phyloP scores from a whole-genome alignment of 2,113 vertebrate species.

The Lepus americanus region DNA sequence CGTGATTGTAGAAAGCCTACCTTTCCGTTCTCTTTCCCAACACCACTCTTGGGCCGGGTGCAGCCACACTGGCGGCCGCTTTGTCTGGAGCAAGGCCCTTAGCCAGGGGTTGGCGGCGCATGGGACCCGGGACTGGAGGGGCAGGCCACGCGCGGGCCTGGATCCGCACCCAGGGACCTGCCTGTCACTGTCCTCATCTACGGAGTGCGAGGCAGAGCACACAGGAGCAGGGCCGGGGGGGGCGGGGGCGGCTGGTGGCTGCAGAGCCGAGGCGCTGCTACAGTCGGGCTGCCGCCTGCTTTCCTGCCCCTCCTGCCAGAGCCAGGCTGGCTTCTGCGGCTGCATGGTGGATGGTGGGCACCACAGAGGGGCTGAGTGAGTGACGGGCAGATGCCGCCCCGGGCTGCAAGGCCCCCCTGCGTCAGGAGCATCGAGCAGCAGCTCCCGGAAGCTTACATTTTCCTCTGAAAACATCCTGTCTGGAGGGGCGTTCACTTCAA shows the following conservation, averaged over 20 bases:
- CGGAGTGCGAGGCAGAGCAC: not conserved
- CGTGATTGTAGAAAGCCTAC: too few species aligned
- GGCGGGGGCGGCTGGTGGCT: not conserved
- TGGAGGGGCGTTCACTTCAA: constrained; percentile 86
- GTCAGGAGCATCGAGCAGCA: constrained; percentile 31
- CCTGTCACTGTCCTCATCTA: not conserved
- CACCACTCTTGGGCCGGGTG: not conserved
- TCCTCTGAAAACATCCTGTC: constrained; percentile 90
- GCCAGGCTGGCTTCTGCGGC: not conserved
- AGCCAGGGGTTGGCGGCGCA: not conserved
- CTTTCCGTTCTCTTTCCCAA: too few species aligned
- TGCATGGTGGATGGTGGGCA: rapidly evolving
- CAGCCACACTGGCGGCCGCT: not conserved
- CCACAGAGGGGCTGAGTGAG: not conserved
- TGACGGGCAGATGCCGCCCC: not conserved
- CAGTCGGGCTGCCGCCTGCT: not conserved
- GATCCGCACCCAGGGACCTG: too few species aligned
- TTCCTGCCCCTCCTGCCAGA: not conserved
- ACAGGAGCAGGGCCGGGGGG: not conserved
- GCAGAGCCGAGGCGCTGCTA: too few species aligned
- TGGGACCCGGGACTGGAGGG: not conserved
- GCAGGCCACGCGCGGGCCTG: not conserved
- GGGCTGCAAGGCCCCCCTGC: not conserved
- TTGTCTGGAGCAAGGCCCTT: not conserved
- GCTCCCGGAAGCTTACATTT: constrained; percentile 88